Evolutionary conservation across 1,140 invertebrate genomes (phyloP).

Genomic region (Tetramorium alpestre): DNA sequence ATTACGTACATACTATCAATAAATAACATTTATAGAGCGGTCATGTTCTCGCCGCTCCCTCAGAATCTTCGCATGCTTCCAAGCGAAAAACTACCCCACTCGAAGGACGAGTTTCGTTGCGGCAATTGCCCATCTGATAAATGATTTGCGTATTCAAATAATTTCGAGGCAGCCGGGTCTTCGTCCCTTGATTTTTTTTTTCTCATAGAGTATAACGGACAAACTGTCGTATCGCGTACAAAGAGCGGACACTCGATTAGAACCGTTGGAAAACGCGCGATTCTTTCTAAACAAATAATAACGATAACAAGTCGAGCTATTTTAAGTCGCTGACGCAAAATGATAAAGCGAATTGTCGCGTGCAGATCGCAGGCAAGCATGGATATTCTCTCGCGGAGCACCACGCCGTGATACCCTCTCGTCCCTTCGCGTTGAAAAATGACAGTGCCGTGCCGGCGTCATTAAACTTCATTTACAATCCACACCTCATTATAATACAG

Average conservation of each 20-base stretch:
- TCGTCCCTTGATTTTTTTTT: constrained; percentile 58
- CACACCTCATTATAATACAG: constrained; percentile 83
- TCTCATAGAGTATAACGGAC: constrained; percentile 79
- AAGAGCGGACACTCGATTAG: constrained; percentile 2
- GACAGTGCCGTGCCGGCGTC: constrained; percentile 72
- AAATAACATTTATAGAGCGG: constrained; percentile 58
- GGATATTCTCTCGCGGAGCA: background rate
- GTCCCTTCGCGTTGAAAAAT: constrained; percentile 74
- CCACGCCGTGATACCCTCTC: constrained; percentile 52
- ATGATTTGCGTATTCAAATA: constrained; percentile 84
- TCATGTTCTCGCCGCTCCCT: constrained; percentile 25
- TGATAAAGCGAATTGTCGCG: constrained; percentile 56
- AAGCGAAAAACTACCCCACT: constrained; percentile 76
- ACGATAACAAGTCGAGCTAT: constrained; percentile 35
- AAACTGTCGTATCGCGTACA: constrained; percentile 52
- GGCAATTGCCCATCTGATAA: constrained; percentile 82
- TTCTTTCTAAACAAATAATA: constrained; percentile 37
- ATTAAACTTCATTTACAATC: constrained; percentile 85
- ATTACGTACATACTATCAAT: background rate
- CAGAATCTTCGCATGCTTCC: constrained; percentile 59
- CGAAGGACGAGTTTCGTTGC: constrained; percentile 80
- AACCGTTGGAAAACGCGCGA: background rate
- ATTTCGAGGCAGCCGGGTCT: constrained; percentile 82
- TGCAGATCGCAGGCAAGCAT: constrained; percentile 33
- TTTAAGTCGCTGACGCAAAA: constrained; percentile 31